Evolutionary conservation across 2,797 vertebrate species (phyloP), one percentile per base, ranked within the genome.

Genomic region (Acomys russatus): DNA sequence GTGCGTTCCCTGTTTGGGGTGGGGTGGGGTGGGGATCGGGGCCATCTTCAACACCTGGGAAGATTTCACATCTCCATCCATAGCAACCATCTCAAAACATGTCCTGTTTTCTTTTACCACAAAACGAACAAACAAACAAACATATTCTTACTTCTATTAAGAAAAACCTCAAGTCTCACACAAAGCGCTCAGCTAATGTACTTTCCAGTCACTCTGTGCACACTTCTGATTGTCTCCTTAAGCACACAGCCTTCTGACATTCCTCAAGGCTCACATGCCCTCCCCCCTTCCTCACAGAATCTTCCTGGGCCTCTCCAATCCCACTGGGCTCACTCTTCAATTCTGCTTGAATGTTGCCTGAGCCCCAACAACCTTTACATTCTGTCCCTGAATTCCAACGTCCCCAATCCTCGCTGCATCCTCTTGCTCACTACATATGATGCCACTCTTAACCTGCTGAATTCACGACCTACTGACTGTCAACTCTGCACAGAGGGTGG

Each of bases 251-350:
- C 54, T n/a, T 59, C 23, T 10, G 9, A 1, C 22, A 18, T 3
- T 71, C 22, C 44, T 78, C 66, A 25, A 3, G n/a, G 9, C 12
- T 30, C 5, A 17, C 15, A 10, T 4, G 14, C 5, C 44, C 12
- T 56, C 38, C 11, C 1, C 7, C 28, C 9, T 25, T 25, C 35
- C 7, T 0, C 18, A n/a, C 18, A 51, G 0, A 14, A 1, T 35
- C 17, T 66, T 17, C 25, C 3, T 91, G 22, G 63, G 23, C 68
- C 44, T 73, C n/a, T 51, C 11, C 20, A 30, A 0, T 2, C 59
- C 56, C 33, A 17, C 17, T 1, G 5, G 17, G 38, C 63, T 92
- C 12, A 11, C 59, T 38, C 2, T 22, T 86, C 9, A 25, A 33
- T 12, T 30, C 59, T 89, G 63, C 28, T 56, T 35, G 35, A 33